phyloP scores from a whole-genome alignment of 2,888 invertebrate genomes.

The Lasioglossum pauxillum region DNA sequence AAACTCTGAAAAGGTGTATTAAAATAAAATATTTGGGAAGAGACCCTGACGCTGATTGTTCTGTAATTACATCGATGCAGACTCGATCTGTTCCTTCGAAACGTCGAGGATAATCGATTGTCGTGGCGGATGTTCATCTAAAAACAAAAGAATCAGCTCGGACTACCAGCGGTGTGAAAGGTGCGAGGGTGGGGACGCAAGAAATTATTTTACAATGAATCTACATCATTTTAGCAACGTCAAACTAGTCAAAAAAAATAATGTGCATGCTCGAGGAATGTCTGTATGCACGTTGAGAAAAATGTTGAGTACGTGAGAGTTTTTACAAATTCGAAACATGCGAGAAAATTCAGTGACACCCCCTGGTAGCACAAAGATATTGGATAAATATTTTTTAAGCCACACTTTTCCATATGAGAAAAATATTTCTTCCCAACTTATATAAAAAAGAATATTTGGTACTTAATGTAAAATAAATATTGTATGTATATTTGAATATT shows the following conservation, averaged over 20 bases:
- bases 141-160: conserved; percentile 6
- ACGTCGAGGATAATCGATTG: neutral
- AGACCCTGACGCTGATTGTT: conserved; percentile 17
- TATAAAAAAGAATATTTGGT: no score
- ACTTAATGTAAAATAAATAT: no score
- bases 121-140: neutral
- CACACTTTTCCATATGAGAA: no score
- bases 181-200: neutral
- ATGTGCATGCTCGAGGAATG: neutral
- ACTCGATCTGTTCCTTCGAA: neutral
- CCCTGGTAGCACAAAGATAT: no score
- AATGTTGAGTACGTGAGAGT: no score
- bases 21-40: neutral
- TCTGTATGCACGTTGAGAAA: no score
- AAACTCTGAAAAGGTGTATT: conserved; percentile 6
- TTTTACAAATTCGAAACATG: neutral
- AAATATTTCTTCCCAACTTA: no score
- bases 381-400: no score
- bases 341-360: neutral
- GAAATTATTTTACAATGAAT: neutral
- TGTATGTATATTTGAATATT: no score
- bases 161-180: neutral
- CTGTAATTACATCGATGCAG: neutral
- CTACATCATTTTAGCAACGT: neutral
- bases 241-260: neutral